phyloP scores from a whole-genome alignment of 2,888 invertebrate genomes.

The Polymixis flavicincta region DNA sequence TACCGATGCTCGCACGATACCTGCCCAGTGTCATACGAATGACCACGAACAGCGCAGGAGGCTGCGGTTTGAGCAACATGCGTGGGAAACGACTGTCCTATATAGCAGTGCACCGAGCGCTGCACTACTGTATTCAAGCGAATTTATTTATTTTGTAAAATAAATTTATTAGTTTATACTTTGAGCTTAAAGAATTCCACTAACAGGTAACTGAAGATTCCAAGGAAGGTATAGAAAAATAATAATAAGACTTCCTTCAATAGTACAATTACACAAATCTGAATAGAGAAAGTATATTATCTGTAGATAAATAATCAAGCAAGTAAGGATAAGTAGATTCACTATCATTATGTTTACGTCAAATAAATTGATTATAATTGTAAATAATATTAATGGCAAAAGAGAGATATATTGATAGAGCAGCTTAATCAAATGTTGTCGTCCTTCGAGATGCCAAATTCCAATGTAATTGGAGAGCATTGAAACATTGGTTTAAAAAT shows the following conservation, averaged over 20 bases:
- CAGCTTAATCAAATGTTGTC: slow-evolving; percentile 70
- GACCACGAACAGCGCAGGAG: slow-evolving; percentile 76
- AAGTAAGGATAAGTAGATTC: slow-evolving; percentile 47
- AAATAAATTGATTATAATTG: slow-evolving; percentile 62
- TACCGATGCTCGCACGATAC: slow-evolving; percentile 52
- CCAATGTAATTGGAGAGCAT: slow-evolving; percentile 74
- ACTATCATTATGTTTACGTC: slow-evolving; percentile 56
- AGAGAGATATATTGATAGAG: slow-evolving; percentile 64
- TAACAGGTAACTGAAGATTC: slow-evolving; percentile 3
- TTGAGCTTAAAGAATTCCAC: background rate
- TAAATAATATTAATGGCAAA: slow-evolving; percentile 62
- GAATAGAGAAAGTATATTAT: slow-evolving; percentile 32
- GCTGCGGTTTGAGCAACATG: slow-evolving; percentile 79
- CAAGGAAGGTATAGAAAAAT: background rate
- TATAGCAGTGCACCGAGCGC: slow-evolving; percentile 69
- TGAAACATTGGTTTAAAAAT: slow-evolving; percentile 53
- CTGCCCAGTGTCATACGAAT: slow-evolving; percentile 66
- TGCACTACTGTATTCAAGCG: slow-evolving; percentile 60
- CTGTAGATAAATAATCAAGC: slow-evolving; percentile 29
- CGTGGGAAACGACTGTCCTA: slow-evolving; percentile 82
- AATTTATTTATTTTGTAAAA: slow-evolving; percentile 53
- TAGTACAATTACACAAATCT: slow-evolving; percentile 10
- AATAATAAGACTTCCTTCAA: background rate
- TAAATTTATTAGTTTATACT: slow-evolving; percentile 14
- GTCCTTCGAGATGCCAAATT: slow-evolving; percentile 73